These are phyloP conservation scores for Pagetopsis macropterus DNA, from an alignment of 2,797 vertebrate species.

Conservation along the genomic window DNA sequence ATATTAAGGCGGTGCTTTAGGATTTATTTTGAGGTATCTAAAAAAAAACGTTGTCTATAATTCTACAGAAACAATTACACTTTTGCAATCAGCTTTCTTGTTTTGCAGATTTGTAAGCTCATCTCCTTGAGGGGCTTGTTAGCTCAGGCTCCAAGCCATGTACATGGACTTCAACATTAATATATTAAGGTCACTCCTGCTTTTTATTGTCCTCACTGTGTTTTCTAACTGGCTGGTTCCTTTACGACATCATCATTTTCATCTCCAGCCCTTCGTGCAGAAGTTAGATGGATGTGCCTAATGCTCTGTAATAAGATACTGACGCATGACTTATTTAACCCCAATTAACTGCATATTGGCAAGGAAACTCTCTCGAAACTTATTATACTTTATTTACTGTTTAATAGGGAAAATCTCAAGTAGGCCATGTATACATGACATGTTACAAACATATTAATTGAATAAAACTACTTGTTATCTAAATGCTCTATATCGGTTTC, in stretches of 20 bases:
- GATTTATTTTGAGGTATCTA: neutral
- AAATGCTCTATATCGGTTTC: neutral
- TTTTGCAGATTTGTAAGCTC: neutral
- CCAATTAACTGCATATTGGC: neutral
- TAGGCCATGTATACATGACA: neutral
- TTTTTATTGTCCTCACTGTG: neutral
- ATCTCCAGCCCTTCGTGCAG: conserved; percentile 6
- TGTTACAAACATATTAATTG: neutral
- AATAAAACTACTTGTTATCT: neutral
- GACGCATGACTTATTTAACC: conserved; percentile 10
- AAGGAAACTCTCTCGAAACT: neutral
- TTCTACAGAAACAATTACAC: neutral
- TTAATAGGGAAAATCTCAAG: neutral
- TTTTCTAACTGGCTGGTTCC: neutral
- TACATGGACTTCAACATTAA: neutral
- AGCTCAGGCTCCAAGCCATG: neutral
- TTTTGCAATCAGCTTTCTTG: neutral
- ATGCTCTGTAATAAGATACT: conserved; percentile 51
- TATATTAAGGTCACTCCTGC: too few species aligned
- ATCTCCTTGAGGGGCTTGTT: neutral
- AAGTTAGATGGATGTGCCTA: neutral
- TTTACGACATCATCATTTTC: neutral
- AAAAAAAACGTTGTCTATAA: neutral
- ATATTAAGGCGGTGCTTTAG: neutral
- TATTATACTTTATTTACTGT: neutral